Evolutionary conservation across 2,888 invertebrate species (phyloP).

Genomic region (Hydrotaea cyrtoneurina): DNA sequence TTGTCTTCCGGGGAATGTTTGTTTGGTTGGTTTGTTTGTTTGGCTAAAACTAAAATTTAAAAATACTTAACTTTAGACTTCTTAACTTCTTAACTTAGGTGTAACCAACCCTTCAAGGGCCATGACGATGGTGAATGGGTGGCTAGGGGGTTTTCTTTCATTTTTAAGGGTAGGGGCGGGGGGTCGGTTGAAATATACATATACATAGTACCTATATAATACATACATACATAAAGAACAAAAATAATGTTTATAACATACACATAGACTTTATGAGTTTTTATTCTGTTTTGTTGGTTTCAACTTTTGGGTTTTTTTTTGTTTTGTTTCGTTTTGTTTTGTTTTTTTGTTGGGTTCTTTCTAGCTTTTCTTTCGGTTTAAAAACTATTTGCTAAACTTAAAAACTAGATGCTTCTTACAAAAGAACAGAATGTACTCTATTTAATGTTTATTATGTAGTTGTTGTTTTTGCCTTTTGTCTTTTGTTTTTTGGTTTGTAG

Average conservation of each 20-base stretch:
- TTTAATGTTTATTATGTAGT: constrained; percentile 55
- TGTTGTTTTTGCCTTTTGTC: constrained; percentile 21
- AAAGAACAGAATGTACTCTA: constrained; percentile 49
- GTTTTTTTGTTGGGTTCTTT: too few relatives aligned
- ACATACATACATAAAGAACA: constrained; percentile 64
- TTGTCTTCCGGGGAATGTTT: constrained; percentile 32
- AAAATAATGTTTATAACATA: constrained; percentile 61
- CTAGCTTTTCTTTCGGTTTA: too few relatives aligned
- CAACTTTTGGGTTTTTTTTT: constrained; percentile 21
- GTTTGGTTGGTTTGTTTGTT: constrained; percentile 11
- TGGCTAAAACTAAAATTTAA: constrained; percentile 27
- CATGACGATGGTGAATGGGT: background rate
- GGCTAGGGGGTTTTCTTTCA: background rate
- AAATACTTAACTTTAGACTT: constrained; percentile 8
- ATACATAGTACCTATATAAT: constrained; percentile 53
- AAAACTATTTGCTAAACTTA: constrained; percentile 63
- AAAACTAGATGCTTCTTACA: constrained; percentile 53
- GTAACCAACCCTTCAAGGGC: background rate
- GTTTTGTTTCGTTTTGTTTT: constrained; percentile 57
- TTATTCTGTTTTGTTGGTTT: constrained; percentile 31
- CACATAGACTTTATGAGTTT: constrained; percentile 55
- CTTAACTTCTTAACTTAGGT: background rate
- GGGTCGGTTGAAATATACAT: constrained; percentile 45
- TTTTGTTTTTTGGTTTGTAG: constrained; percentile 17
- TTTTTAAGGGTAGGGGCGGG: background rate